Conservation (phyloP, 2,888 invertebrate genomes). For the Tetramorium bicarinatum region DNA sequence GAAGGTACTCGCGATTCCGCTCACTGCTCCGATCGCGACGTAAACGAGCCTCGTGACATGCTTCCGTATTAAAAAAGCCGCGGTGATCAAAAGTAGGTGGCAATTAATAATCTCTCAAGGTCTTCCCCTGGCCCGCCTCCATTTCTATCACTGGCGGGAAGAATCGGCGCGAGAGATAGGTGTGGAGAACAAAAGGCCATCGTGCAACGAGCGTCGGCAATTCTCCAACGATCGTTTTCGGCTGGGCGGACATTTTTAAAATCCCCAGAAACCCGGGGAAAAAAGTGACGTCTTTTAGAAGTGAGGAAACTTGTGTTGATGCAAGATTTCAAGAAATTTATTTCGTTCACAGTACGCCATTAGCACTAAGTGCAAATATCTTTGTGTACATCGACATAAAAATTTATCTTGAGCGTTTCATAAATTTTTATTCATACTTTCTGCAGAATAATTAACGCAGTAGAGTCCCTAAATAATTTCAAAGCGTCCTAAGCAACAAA, state of each 20-base stretch:
- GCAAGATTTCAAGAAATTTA: not conserved
- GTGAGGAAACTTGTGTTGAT: not conserved
- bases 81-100: not conserved
- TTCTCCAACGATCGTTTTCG: slow-evolving; percentile 16
- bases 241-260: not conserved
- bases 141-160: not conserved
- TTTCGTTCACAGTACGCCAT: not conserved
- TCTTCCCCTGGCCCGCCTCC: not conserved
- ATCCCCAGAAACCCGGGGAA: not conserved
- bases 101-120: slow-evolving; percentile 39
- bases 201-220: not conserved
- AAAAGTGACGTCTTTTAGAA: not conserved
- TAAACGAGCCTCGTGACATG: slow-evolving; percentile 36
- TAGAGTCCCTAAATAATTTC: not conserved
- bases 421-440: not conserved
- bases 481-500: not conserved
- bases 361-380: not conserved
- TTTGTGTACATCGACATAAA: not conserved
- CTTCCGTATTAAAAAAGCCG: slow-evolving; percentile 26
- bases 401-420: not conserved
- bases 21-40: slow-evolving; percentile 28
- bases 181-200: not conserved
- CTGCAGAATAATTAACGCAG: slow-evolving; percentile 24
- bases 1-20: slow-evolving; percentile 15
- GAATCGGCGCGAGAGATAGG: not conserved